phyloP scores from a whole-genome alignment of 1,140 invertebrate species.

The Drosophila sp. region DNA sequence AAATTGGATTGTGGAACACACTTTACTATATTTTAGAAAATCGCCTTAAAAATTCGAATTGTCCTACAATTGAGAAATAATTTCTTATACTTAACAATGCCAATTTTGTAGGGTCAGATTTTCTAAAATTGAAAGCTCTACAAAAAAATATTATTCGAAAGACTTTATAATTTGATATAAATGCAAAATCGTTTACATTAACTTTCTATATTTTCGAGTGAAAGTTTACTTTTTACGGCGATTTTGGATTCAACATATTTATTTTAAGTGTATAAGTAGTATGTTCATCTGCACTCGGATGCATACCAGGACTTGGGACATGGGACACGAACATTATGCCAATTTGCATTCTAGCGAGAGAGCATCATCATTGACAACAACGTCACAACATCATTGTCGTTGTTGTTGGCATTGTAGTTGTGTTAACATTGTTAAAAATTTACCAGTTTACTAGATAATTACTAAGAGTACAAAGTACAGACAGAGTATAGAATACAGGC shows the following conservation, averaged over 20 bases:
- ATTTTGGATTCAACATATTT: no score
- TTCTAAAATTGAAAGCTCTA: no score
- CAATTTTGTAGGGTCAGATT: no score
- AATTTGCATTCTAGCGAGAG: conserved; percentile 64
- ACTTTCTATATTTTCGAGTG: no score
- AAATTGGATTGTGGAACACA: not conserved
- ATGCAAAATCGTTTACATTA: no score
- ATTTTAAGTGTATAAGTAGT: not conserved
- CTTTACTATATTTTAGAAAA: no score
- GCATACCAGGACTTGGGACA: conserved; percentile 9
- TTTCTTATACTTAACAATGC: no score
- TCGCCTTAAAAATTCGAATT: no score
- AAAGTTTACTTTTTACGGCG: no score
- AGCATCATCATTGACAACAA: conserved; percentile 7
- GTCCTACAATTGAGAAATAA: no score
- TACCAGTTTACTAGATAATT: conserved; percentile 44
- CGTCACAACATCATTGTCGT: not conserved
- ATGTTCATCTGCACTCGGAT: not conserved
- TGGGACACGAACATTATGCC: conserved; percentile 51
- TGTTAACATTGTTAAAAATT: conserved; percentile 38
- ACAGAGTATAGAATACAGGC: conserved; percentile 23
- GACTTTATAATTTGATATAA: no score
- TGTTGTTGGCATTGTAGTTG: conserved; percentile 8
- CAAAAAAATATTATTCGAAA: no score
- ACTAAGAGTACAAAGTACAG: conserved; percentile 34